Evolutionary conservation across 2,113 vertebrate genomes (phyloP).

Genomic region (Bothrops jararaca): DNA sequence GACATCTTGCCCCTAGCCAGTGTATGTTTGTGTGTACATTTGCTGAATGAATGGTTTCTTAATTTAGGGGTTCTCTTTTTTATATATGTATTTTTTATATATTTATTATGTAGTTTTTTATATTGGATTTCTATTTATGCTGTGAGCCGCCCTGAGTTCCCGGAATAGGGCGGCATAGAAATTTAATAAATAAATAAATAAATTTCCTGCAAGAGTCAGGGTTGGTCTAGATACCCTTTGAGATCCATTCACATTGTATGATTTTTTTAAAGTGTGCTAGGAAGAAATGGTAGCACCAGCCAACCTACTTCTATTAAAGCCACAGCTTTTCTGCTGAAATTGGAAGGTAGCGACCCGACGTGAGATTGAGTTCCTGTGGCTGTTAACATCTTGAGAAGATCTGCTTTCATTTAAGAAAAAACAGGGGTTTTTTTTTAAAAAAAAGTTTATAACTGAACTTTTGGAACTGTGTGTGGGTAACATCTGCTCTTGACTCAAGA

Average conservation of each 20-base stretch:
- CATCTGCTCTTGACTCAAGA: neutral
- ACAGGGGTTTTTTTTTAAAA: neutral
- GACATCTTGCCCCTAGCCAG: too few relatives aligned
- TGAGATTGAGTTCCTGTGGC: neutral
- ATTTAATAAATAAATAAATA: too few relatives aligned
- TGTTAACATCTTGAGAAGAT: neutral
- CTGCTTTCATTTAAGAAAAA: neutral
- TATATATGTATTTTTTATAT: too few relatives aligned
- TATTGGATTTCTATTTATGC: too few relatives aligned
- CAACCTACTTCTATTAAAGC: neutral
- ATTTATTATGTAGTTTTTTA: too few relatives aligned
- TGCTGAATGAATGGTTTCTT: too few relatives aligned
- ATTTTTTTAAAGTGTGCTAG: neutral
- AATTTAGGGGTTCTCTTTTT: too few relatives aligned
- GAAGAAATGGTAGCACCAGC: neutral
- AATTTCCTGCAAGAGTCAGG: neutral
- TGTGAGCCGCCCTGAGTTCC: too few relatives aligned
- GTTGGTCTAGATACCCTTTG: neutral
- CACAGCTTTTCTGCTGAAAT: neutral
- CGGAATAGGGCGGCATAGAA: too few relatives aligned
- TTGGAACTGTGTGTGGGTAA: neutral
- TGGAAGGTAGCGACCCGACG: neutral
- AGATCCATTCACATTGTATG: neutral
- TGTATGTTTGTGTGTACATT: too few relatives aligned
- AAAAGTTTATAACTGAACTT: neutral